Evolutionary conservation across 2,113 vertebrate species (phyloP), one percentile per base, ranked within the genome.

Genomic region (Sigmodon hispidus): DNA sequence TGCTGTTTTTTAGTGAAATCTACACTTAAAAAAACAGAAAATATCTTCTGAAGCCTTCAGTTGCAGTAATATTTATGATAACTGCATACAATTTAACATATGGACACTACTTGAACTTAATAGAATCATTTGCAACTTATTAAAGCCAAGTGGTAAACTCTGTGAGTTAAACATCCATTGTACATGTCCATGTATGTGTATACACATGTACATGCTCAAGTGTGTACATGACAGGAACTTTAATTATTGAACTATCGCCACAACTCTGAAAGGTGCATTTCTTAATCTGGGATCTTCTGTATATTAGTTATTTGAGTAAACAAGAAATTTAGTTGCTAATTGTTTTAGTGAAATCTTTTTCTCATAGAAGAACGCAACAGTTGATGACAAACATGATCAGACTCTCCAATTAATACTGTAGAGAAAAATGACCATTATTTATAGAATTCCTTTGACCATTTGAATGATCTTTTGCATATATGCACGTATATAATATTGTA

Each of bases 391-490:
- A 83, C 19, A 43, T 7, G 90, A 89, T 90, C 19, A 59, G 3
- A 21, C 9, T 89, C 73, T 57, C 61, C 34, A 94, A 65, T 0
- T 73, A 36, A 76, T 55, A 81, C 0, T 11, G 7, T 72, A 79
- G 15, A 11, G 1, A 61, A 19, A 73, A 65, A 89, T 34, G 1
- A 34, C 3, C 40, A 79, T 83, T 86, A 93, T 34, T 87, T 43
- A 69, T 11, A 94, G 21, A 86, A 77, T 87, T 91, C n/a, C 36
- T 92, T 75, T 90, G 16, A 72, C 19, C n/a, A 65, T 81, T 91
- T 83, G 22, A 77, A 63, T 69, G 48, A 45, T 93, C 24, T 57
- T 72, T 6, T 55, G n/a, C 8, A 17, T 91, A 17, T n/a, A 36
- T 55, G 7, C 10, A 34, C 86, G 36, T 45, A 63, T 0, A 57